phyloP scores from a whole-genome alignment of 2,113 vertebrate species.

The Ophthalmolycus amberensis region DNA sequence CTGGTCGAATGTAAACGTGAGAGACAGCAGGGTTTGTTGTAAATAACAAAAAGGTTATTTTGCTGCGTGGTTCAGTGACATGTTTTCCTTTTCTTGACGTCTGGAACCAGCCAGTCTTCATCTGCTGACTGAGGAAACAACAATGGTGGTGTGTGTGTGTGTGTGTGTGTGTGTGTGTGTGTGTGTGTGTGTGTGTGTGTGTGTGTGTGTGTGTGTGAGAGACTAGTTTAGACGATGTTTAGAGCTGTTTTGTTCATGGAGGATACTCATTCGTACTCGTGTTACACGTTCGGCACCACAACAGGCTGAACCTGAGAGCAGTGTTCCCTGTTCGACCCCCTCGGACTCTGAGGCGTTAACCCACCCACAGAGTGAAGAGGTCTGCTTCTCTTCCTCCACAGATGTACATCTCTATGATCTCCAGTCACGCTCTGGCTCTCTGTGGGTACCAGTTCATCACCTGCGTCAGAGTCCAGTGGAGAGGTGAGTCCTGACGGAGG shows the following conservation, averaged over 20 bases:
- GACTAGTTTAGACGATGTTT: neutral
- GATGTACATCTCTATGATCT: slow-evolving; percentile 94
- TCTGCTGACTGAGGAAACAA: neutral
- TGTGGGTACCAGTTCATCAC: slow-evolving; percentile 92
- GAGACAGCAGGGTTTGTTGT: neutral
- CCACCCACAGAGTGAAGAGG: neutral
- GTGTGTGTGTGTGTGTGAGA: neutral
- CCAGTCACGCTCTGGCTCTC: slow-evolving; percentile 89
- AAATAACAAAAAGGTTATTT: neutral
- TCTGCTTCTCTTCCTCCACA: slow-evolving; percentile 44
- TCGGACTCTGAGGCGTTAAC: too few relatives aligned
- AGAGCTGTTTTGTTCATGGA: neutral
- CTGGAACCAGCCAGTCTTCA: neutral
- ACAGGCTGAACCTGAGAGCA: too few relatives aligned
- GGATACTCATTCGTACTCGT: too few relatives aligned
- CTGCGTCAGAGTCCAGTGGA: slow-evolving; percentile 93
- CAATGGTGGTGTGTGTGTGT: neutral
- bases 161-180: too few relatives aligned
- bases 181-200: too few relatives aligned
- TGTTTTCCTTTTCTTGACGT: neutral
- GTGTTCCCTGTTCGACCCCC: too few relatives aligned
- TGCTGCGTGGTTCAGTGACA: neutral
- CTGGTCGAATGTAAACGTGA: neutral
- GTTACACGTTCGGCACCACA: too few relatives aligned
- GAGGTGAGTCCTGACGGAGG: slow-evolving; percentile 80